Evolutionary conservation across 1,140 invertebrate species (phyloP).

Genomic region (Hestina assimilis): DNA sequence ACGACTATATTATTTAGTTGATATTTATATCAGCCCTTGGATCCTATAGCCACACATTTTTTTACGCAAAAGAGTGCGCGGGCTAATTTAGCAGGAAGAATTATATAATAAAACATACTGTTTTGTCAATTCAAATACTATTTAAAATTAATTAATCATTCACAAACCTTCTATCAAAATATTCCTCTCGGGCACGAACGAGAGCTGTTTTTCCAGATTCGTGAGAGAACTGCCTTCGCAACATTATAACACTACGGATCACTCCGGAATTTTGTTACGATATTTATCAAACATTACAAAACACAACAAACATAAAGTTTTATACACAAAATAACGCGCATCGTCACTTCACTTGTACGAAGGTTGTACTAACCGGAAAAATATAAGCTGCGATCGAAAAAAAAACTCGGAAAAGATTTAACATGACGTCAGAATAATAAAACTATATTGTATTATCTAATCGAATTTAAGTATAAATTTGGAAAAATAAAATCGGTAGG

Average conservation of each 20-base stretch:
- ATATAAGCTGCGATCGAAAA: background rate
- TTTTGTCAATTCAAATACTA: no score
- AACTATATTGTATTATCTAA: no score
- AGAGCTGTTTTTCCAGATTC: conserved; percentile 62
- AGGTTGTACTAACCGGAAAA: conserved; percentile 21
- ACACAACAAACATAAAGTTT: conserved; percentile 11
- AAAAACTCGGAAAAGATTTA: background rate
- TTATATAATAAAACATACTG: no score
- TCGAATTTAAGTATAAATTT: no score
- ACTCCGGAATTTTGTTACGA: background rate
- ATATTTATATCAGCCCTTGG: no score
- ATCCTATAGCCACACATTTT: no score
- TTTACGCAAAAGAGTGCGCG: no score
- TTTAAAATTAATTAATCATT: no score
- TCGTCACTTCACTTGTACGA: conserved; percentile 15
- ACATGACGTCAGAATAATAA: background rate
- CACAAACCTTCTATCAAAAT: conserved; percentile 60
- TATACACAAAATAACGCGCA: conserved; percentile 11
- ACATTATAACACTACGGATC: conserved; percentile 37
- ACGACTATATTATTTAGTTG: no score
- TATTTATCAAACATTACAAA: conserved; percentile 15
- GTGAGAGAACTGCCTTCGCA: conserved; percentile 62
- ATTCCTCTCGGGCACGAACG: conserved; percentile 49
- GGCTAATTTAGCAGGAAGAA: no score
- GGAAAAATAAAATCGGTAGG: background rate